Evolutionary conservation across 2,888 invertebrate species (phyloP).

Genomic region (Aromia moschata): DNA sequence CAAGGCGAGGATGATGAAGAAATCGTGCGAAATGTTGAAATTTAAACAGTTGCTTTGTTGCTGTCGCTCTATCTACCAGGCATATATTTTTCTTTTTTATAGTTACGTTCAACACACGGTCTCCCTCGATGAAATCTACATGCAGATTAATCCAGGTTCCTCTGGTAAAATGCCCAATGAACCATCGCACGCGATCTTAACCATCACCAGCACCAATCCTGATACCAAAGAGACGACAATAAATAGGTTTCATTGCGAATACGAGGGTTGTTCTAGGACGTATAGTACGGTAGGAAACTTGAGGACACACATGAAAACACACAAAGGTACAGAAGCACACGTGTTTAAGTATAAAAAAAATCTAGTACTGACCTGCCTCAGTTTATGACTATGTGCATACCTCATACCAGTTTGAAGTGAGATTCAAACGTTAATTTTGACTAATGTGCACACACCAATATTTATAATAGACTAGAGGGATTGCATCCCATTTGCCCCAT

Average conservation of each 20-base stretch:
- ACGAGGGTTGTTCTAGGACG: constrained; percentile 85
- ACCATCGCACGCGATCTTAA: constrained; percentile 74
- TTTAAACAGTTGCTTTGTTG: too few relatives aligned
- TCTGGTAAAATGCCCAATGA: constrained; percentile 71
- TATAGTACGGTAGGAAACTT: constrained; percentile 95
- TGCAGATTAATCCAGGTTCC: constrained; percentile 75
- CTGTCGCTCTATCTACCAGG: too few relatives aligned
- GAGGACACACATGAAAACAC: constrained; percentile 94
- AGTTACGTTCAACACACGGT: constrained; percentile 77
- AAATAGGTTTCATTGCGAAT: constrained; percentile 86
- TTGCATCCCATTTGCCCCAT: too few relatives aligned
- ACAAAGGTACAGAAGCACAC: constrained; percentile 76
- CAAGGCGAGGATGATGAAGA: too few relatives aligned
- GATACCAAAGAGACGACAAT: constrained; percentile 64
- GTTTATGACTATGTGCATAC: too few relatives aligned
- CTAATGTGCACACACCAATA: too few relatives aligned
- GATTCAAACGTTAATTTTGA: not conserved
- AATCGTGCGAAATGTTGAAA: too few relatives aligned
- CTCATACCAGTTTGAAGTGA: constrained; percentile 2
- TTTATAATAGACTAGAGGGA: too few relatives aligned
- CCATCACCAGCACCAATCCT: constrained; percentile 72
- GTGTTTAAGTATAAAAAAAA: too few relatives aligned
- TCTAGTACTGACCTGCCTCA: too few relatives aligned
- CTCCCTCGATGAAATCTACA: constrained; percentile 74
- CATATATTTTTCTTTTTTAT: constrained; percentile 55